Base-by-base conservation (phyloP, 1,140 invertebrate species). In the Dolichoris vasculosae region DNA sequence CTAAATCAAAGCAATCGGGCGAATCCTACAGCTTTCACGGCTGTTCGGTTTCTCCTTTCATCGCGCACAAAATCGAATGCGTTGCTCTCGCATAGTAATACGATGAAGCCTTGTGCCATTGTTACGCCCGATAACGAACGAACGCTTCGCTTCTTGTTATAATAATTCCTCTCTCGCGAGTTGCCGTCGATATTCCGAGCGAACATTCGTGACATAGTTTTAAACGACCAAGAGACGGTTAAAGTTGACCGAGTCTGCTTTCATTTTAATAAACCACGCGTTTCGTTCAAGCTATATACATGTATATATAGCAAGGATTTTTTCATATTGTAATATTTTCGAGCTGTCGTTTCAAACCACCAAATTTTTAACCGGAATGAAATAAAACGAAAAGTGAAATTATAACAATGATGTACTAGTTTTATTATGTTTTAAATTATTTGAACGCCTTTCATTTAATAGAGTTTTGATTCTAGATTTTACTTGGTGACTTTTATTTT, bases 1-100 rank as follows among this genome's bases (percentile, higher is more conserved):
- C 20, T 73, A 73, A 73, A 73, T 73, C 69, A 73, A 73, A 43
- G 69, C 69, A 73, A 73, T 43, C 38, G 15, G 69, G 23, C 38
- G 35, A 38, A 69, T 69, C 35, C n/a, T 69, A 4, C 4, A 73
- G 69, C 38, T 43, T 73, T 38, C 17, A 40, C 23, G 38, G 2
- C 43, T 40, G 17, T n/a, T 43, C 38, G 3, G 38, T 23, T 43
- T 43, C 40, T 43, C 38, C 69, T n/a, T 43, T 73, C 69, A 73
- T 0, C 6, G 23, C 38, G 9, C 8, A 23, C 35, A 43, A 73
- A n/a, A 40, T 43, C 38, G 6, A 43, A 73, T 26, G 23, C 26
- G 9, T 32, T 9, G 38, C 30, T 40, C 4, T 20, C 38, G 35
- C 63, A 67, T 32, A 67, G 63, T 67, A 67, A 32, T 67, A 35